Conservation (phyloP, 2,113 vertebrate genomes). For the Dicentrarchus labrax region DNA sequence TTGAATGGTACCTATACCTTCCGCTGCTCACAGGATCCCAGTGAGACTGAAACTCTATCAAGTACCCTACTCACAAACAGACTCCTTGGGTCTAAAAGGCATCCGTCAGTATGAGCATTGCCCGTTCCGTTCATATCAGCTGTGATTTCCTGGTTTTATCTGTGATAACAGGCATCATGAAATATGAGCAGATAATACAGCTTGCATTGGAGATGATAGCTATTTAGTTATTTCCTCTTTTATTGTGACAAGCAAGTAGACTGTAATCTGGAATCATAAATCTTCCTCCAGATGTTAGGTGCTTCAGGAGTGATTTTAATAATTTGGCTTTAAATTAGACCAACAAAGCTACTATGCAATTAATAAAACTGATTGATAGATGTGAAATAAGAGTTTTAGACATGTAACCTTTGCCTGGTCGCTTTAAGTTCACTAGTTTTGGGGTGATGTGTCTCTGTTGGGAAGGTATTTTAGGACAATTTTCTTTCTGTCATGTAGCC, state of each 20-base stretch:
- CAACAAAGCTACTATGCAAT: too few species aligned
- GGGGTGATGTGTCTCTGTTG: neutral
- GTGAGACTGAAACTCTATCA: conserved; percentile 54
- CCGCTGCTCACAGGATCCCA: conserved; percentile 35
- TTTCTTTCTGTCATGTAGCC: neutral
- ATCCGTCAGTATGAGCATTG: neutral
- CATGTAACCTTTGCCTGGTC: neutral
- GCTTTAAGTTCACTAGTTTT: neutral
- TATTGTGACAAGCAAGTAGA: neutral
- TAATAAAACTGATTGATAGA: neutral
- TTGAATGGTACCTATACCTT: conserved; percentile 70
- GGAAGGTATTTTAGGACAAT: neutral
- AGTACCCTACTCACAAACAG: conserved; percentile 36
- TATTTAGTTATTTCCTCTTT: neutral
- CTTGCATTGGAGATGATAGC: neutral
- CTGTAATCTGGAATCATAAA: neutral
- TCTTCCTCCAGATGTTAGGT: neutral
- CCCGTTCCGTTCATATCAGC: neutral
- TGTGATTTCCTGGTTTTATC: conserved; percentile 20
- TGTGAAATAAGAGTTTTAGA: neutral
- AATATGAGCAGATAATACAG: neutral
- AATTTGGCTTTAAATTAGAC: neutral
- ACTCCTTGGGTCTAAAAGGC: conserved; percentile 1
- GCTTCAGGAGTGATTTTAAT: neutral
- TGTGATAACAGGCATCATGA: conserved; percentile 1